Percentiles rank a stretch among this genome's conserved stretches.
phyloP scores from a whole-genome alignment of 2,797 vertebrate species.

The Platyrinchus mystaceus region DNA sequence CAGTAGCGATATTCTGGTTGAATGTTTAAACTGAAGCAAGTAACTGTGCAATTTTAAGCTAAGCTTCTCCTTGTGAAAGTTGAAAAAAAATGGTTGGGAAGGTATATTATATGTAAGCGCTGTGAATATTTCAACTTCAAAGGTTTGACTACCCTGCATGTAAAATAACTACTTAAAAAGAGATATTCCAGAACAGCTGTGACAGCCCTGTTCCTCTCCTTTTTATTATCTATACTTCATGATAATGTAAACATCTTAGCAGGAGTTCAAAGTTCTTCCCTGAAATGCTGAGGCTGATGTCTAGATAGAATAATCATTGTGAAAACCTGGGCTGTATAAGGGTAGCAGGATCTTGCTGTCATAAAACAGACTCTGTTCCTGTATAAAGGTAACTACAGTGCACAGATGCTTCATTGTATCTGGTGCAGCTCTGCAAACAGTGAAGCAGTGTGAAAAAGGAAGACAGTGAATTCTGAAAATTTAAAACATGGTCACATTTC shows the following conservation, averaged over 20 bases:
- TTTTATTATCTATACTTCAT: background rate
- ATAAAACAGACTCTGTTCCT: background rate
- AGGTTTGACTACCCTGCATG: background rate
- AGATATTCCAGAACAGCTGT: background rate
- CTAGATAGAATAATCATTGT: background rate
- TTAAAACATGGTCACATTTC: background rate
- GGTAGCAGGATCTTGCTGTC: background rate
- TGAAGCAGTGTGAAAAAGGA: background rate
- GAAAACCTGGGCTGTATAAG: background rate
- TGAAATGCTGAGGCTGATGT: background rate
- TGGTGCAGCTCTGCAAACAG: background rate
- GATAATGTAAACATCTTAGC: background rate
- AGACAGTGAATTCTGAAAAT: background rate
- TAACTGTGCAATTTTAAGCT: background rate
- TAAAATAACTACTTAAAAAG: background rate
- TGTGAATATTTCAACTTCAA: background rate
- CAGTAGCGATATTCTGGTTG: background rate
- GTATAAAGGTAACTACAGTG: background rate
- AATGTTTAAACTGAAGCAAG: background rate
- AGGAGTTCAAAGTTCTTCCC: background rate
- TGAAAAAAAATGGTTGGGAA: background rate
- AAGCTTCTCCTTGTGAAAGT: background rate
- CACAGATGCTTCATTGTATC: background rate
- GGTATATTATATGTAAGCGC: background rate
- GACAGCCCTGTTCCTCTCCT: background rate